Percentiles rank a stretch among this genome's conserved stretches.
phyloP scores from a whole-genome alignment of 2,797 vertebrate genomes.

The Danio tinwini region DNA sequence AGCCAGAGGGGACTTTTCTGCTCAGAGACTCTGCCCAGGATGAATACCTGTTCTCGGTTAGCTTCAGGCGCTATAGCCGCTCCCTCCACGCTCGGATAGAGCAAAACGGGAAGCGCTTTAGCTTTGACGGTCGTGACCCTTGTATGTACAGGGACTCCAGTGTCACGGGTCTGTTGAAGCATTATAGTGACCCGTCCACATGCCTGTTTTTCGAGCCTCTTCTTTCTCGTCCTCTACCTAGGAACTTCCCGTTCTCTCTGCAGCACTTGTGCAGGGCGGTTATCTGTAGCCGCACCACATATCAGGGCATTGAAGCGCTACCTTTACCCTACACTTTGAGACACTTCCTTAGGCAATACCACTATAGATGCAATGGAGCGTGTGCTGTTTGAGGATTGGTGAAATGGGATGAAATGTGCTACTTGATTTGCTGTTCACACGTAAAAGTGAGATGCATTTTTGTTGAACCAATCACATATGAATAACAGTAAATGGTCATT shows the following conservation, averaged over 20 bases:
- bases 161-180: conserved; percentile 90
- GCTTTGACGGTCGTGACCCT: conserved; percentile 94
- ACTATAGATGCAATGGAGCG: conserved; percentile 89
- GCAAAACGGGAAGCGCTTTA: conserved; percentile 95
- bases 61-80: conserved; percentile 95
- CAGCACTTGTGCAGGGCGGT: conserved; percentile 92
- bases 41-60: conserved; percentile 95
- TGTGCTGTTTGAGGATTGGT: conserved; percentile 66
- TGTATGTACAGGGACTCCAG: conserved; percentile 94
- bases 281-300: conserved; percentile 91
- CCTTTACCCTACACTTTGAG: conserved; percentile 89
- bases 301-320: conserved; percentile 86
- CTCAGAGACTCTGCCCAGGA: conserved; percentile 95
- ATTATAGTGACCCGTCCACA: conserved; percentile 93
- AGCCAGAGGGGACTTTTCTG: conserved; percentile 95
- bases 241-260: conserved; percentile 94
- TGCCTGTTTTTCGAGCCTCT: conserved; percentile 98
- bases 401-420: conserved; percentile 3
- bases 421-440: neutral
- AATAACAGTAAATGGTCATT: too few relatives aligned
- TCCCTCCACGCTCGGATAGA: conserved; percentile 96
- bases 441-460: too few relatives aligned
- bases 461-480: too few relatives aligned
- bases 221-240: conserved; percentile 88
- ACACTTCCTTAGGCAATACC: conserved; percentile 92